Evolutionary conservation across 2,888 invertebrate species (phyloP).

Genomic region (Odontocolon sp.): DNA sequence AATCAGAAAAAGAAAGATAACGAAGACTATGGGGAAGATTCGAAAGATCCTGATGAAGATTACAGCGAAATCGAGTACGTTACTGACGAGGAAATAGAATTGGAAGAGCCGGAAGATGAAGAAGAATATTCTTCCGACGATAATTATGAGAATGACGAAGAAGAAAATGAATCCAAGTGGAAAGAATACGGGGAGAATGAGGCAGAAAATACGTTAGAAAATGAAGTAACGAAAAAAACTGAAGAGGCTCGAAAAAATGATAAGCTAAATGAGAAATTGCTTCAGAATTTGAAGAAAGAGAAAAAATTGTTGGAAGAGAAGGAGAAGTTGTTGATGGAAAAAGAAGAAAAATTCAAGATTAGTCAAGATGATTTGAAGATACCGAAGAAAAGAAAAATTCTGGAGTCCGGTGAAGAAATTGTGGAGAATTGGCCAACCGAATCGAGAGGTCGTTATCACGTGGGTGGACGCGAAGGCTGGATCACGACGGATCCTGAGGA

Average conservation of each 20-base stretch:
- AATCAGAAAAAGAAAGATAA: too few species aligned
- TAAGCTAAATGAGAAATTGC: too few species aligned
- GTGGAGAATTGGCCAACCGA: slow-evolving; percentile 48
- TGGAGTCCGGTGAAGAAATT: slow-evolving; percentile 28
- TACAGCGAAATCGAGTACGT: too few species aligned
- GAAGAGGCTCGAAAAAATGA: slow-evolving; percentile 11
- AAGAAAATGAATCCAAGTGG: background rate
- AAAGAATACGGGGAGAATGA: background rate
- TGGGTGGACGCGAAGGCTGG: slow-evolving; percentile 42
- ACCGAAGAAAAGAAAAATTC: slow-evolving; percentile 36
- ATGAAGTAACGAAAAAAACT: background rate
- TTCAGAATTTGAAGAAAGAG: slow-evolving; percentile 47
- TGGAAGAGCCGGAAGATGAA: background rate
- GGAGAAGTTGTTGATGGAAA: background rate
- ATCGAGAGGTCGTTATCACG: slow-evolving; percentile 30
- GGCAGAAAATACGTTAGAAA: background rate
- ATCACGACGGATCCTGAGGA: slow-evolving; percentile 24
- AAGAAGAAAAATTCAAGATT: slow-evolving; percentile 15
- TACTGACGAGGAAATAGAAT: too few species aligned
- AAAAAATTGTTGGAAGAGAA: slow-evolving; percentile 29
- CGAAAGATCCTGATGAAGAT: too few species aligned
- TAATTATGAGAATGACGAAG: background rate
- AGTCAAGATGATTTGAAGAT: background rate
- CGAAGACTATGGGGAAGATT: too few species aligned
- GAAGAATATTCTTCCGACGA: background rate